Evolutionary conservation across 2,888 invertebrate genomes (phyloP), one percentile per base, ranked within the genome.

Genomic region (Drosophila leonis): DNA sequence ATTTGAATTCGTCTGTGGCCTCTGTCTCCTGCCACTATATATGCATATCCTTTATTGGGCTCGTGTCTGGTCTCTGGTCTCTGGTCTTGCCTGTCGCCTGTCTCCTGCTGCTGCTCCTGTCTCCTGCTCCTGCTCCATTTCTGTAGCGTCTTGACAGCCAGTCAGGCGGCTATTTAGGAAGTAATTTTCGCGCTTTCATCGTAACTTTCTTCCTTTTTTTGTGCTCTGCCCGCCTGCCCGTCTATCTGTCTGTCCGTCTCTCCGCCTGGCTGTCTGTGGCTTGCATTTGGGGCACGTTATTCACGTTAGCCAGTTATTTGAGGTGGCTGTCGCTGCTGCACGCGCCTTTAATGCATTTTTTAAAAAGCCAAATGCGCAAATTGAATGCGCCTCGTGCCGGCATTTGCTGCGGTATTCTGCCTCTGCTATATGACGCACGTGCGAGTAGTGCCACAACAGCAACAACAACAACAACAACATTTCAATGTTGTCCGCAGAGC

Each of bases 341-440:
- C 78, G 59, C 64, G 78, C 71, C 79, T 87, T 89, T 84, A 84
- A 84, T 84, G 84, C 84, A 84, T 84, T 87, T 84, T 84, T 89
- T 84, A 84, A 89, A 85, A 87, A 86, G 88, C 90, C 89, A 84
- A 89, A 87, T 87, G 89, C 87, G 78, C 87, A 89, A 84, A 84
- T 84, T 84, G 89, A 84, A 84, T 87, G 89, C 76, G 71, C 79
- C 75, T 81, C 64, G 68, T 59, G 64, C 60, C 63, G 59, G 54
- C 73, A 63, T 66, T 66, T 69, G 72, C 59, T 88, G 83, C 65
- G 88, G 88, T 80, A 39, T 65, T 62, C 65, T n/a, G 48, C 29
- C 48, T 18, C 29, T n/a, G 33, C 68, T 27, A 29, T 24, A 49
- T 61, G 73, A 67, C 73, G 74, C 83, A 83, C 83, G 83, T 83